A percentile compares a stretch with the other conserved stretches of the same genome.
Conservation (phyloP, 2,113 vertebrate species). For the Cryptotis parvus region DNA sequence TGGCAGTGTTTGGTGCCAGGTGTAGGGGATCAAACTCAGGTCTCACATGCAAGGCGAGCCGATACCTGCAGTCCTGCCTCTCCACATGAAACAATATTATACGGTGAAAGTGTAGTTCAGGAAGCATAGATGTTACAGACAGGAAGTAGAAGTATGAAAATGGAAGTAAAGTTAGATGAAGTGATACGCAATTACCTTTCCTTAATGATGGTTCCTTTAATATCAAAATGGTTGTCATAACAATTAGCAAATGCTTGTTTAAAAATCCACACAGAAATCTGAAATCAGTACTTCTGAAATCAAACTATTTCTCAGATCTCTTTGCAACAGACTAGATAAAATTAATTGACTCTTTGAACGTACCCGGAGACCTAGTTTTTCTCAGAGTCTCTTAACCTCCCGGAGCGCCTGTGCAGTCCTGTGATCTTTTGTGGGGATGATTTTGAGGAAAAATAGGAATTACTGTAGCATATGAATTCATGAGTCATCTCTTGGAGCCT, state of each 20-base stretch:
- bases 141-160: conserved; percentile 8
- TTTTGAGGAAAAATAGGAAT: conserved; percentile 34
- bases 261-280: conserved; percentile 5
- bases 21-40: no score
- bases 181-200: not conserved
- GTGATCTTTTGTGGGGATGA: not conserved
- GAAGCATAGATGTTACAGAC: not conserved
- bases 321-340: conserved; percentile 44
- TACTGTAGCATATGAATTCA: not conserved
- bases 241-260: not conserved
- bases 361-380: not conserved
- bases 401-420: not conserved
- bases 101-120: conserved; percentile 2
- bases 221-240: conserved; percentile 43
- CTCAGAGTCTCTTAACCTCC: not conserved
- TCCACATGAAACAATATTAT: not conserved
- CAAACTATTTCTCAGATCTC: not conserved
- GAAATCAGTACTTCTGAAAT: not conserved
- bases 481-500: conserved; percentile 21
- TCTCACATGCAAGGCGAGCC: no score
- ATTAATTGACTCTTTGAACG: not conserved
- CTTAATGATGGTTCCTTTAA: conserved; percentile 22
- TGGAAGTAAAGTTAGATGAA: conserved; percentile 27
- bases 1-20: no score
- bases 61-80: no score